phyloP scores from a whole-genome alignment of 2,888 invertebrate species.

The Cosmia trapezina region DNA sequence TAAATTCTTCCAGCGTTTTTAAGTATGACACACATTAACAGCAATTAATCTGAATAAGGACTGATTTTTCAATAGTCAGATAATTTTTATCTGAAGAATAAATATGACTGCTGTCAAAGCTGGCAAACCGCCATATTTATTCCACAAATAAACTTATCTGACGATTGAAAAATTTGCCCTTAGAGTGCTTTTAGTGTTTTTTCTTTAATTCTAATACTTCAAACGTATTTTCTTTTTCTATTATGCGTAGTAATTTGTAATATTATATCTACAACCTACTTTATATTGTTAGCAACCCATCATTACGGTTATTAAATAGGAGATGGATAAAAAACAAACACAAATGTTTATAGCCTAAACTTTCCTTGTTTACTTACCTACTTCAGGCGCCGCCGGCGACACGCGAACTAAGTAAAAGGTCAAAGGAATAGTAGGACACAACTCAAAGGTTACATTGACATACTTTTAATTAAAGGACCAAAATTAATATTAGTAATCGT shows the following conservation, averaged over 20 bases:
- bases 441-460: not conserved
- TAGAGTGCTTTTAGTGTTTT: no score
- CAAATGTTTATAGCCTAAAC: not conserved
- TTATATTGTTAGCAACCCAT: not conserved
- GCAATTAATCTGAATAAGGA: no score
- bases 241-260: no score
- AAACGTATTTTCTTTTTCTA: no score
- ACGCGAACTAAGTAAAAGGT: slow-evolving; percentile 25
- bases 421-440: not conserved
- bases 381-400: not conserved
- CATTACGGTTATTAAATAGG: not conserved
- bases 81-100: no score
- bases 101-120: no score
- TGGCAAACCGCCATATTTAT: no score
- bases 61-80: not conserved
- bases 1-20: not conserved
- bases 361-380: not conserved
- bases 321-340: not conserved
- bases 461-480: not conserved
- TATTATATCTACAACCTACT: no score
- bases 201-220: no score
- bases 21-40: no score
- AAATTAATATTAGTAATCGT: not conserved
- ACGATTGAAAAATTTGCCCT: no score
- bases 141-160: no score